Evolutionary conservation across 1,140 invertebrate genomes (phyloP).

Genomic region (Trichogramma pretiosum): DNA sequence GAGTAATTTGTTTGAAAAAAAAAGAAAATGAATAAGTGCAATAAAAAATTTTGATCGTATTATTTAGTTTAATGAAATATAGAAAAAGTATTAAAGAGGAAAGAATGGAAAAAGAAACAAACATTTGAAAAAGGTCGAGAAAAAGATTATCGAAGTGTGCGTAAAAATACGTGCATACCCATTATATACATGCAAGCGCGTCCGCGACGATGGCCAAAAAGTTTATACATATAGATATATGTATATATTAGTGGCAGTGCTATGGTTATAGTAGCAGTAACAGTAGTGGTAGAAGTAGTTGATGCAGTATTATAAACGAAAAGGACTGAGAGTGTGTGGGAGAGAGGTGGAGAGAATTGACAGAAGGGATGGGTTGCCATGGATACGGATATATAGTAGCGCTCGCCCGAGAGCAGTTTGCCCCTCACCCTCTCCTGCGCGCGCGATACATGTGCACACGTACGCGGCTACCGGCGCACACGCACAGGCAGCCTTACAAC

Average conservation of each 20-base stretch:
- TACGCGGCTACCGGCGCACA: too few relatives aligned
- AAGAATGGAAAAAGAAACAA: slow-evolving; percentile 17
- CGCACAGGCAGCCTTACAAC: too few relatives aligned
- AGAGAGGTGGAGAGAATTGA: slow-evolving; percentile 12
- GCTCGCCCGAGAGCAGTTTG: slow-evolving; percentile 10
- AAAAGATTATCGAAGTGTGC: slow-evolving; percentile 20
- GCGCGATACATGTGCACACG: background rate
- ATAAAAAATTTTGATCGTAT: slow-evolving; percentile 4
- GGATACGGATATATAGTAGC: slow-evolving; percentile 41
- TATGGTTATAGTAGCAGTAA: too few relatives aligned
- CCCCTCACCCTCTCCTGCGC: background rate
- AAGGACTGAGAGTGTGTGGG: slow-evolving; percentile 8
- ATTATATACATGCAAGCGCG: too few relatives aligned
- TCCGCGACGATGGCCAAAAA: too few relatives aligned
- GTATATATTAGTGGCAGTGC: too few relatives aligned
- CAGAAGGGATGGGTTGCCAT: slow-evolving; percentile 34
- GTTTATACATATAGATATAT: too few relatives aligned
- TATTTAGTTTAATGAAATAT: slow-evolving; percentile 4
- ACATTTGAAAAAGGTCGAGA: slow-evolving; percentile 19
- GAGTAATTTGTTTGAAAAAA: too few relatives aligned
- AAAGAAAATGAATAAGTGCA: background rate
- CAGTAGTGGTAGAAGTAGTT: background rate
- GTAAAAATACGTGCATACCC: too few relatives aligned
- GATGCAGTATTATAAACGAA: background rate
- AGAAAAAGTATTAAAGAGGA: slow-evolving; percentile 7